A percentile compares a stretch with the other conserved stretches of the same genome.
Evolutionary conservation across 2,113 vertebrate genomes (phyloP).

Genomic region (Pachypanchax playfairii): DNA sequence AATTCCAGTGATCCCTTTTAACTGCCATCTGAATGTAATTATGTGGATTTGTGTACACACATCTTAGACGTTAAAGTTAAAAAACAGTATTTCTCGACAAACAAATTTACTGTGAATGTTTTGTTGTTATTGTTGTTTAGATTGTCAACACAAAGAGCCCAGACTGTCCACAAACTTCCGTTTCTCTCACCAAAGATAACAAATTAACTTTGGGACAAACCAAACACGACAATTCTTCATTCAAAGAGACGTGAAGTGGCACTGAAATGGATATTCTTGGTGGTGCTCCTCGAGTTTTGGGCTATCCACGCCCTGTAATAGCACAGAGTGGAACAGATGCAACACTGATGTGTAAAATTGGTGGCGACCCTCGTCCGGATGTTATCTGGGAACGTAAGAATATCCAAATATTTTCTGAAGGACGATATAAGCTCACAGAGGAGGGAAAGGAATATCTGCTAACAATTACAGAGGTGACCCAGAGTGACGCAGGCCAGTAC

Average conservation of each 20-base stretch:
- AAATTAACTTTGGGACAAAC: not conserved
- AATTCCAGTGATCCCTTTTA: not conserved
- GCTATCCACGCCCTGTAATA: slow-evolving; percentile 86
- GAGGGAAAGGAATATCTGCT: slow-evolving; percentile 86
- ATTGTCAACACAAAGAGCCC: not conserved
- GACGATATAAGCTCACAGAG: slow-evolving; percentile 79
- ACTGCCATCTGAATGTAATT: not conserved
- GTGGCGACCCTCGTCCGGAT: slow-evolving; percentile 85
- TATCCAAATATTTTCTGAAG: slow-evolving; percentile 72
- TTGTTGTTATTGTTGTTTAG: slow-evolving; percentile 18
- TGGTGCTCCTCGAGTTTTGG: slow-evolving; percentile 89
- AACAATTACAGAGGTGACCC: slow-evolving; percentile 77
- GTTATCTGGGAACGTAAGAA: slow-evolving; percentile 93
- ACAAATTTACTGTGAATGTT: not conserved
- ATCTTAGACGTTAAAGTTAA: not conserved
- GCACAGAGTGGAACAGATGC: slow-evolving; percentile 83
- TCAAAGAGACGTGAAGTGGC: not conserved
- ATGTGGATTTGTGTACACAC: not conserved
- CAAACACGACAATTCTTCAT: not conserved
- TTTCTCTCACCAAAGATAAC: slow-evolving; percentile 9
- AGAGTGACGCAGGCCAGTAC: slow-evolving; percentile 88
- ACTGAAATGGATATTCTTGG: slow-evolving; percentile 83
- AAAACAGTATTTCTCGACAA: no score
- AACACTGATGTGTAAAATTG: slow-evolving; percentile 86
- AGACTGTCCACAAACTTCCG: not conserved